phyloP scores from a whole-genome alignment of 2,888 invertebrate genomes.

The Watsonalla cultraria region DNA sequence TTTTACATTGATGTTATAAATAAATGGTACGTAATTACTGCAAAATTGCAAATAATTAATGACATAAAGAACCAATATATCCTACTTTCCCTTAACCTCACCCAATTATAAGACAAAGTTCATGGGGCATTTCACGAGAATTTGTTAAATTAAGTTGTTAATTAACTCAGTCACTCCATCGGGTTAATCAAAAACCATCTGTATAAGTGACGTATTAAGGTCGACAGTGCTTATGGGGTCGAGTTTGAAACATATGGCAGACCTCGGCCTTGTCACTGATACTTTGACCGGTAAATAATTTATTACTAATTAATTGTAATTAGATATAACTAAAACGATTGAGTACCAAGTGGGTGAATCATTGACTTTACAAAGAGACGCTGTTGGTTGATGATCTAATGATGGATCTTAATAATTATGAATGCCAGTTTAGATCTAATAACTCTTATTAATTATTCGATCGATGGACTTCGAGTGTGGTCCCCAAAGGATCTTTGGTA shows the following conservation, averaged over 20 bases:
- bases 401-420: background rate
- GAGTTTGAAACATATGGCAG: conserved; percentile 52
- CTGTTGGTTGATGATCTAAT: background rate
- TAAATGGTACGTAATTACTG: no score
- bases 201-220: conserved; percentile 11
- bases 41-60: no score
- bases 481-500: no score
- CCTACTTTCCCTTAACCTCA: conserved; percentile 13
- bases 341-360: background rate
- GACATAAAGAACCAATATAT: background rate
- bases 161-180: conserved; percentile 11
- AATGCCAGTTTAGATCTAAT: background rate
- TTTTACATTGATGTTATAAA: no score
- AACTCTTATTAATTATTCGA: no score
- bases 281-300: conserved; percentile 14
- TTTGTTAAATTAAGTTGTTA: conserved; percentile 10
- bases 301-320: background rate
- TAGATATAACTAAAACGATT: background rate
- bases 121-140: conserved; percentile 16
- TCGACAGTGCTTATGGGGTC: conserved; percentile 14
- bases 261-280: conserved; percentile 51
- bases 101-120: conserved; percentile 12
- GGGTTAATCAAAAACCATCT: conserved; percentile 5
- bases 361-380: background rate
- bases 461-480: no score